Percentiles rank a stretch among this genome's conserved stretches.
Conservation (phyloP, 2,888 invertebrate species). For the Andrena praecox region DNA sequence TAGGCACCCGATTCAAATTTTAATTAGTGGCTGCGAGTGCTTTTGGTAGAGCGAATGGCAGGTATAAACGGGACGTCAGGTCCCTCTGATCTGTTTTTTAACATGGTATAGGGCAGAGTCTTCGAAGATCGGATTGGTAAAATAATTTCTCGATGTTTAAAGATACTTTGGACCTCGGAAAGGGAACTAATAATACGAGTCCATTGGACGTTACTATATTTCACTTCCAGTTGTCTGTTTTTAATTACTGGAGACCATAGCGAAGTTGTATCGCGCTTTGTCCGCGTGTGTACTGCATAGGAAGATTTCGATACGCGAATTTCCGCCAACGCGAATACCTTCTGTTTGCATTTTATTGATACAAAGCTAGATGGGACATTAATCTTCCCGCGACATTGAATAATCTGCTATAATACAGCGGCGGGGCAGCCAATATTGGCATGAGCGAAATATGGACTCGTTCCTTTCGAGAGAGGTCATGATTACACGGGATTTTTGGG, state of each 20-base stretch:
- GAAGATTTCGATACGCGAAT: slow-evolving; percentile 1
- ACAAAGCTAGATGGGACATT: slow-evolving; percentile 32
- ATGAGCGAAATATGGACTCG: slow-evolving; percentile 39
- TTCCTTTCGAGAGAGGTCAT: slow-evolving; percentile 19
- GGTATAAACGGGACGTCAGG: slow-evolving; percentile 10
- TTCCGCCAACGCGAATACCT: slow-evolving; percentile 8
- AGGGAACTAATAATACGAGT: neutral
- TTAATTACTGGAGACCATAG: neutral
- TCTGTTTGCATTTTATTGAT: slow-evolving; percentile 35
- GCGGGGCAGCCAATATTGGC: slow-evolving; percentile 38
- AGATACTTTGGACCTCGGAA: too few species aligned
- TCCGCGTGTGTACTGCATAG: neutral
- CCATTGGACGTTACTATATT: neutral
- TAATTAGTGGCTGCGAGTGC: slow-evolving; percentile 53
- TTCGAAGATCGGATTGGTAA: neutral
- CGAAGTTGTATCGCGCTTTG: neutral
- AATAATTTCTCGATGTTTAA: neutral
- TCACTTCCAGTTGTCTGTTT: neutral
- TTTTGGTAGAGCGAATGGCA: slow-evolving; percentile 30
- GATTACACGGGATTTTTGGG: slow-evolving; percentile 21
- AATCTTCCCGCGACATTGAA: slow-evolving; percentile 45
- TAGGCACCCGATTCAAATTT: slow-evolving; percentile 46
- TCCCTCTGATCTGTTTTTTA: slow-evolving; percentile 31
- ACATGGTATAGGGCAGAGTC: slow-evolving; percentile 3
- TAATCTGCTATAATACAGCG: slow-evolving; percentile 47